Evolutionary conservation across 2,797 vertebrate species (phyloP).

Genomic region (Apogon talboti): DNA sequence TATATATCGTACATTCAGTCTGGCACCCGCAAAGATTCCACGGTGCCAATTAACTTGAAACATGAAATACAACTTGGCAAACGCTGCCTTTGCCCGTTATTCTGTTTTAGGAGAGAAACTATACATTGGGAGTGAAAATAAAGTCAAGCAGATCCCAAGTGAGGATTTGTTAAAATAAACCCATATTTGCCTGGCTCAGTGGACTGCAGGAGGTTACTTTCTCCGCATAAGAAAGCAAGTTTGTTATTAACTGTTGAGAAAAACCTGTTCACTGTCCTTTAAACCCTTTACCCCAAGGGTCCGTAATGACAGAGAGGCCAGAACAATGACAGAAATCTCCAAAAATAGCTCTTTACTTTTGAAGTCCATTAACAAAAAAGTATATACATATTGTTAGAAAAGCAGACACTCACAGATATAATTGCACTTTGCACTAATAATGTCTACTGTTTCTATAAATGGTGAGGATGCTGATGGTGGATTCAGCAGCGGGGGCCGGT

Average conservation of each 20-base stretch:
- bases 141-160: conserved; percentile 34
- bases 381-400: conserved; percentile 79
- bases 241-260: conserved; percentile 26
- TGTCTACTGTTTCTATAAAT: conserved; percentile 46
- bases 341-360: conserved; percentile 79
- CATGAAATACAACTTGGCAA: conserved; percentile 33
- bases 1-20: conserved; percentile 49
- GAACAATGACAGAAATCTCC: conserved; percentile 54
- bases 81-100: not conserved
- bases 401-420: conserved; percentile 78
- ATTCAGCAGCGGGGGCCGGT: conserved; percentile 17
- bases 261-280: conserved; percentile 14
- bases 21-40: conserved; percentile 56
- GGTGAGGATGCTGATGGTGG: conserved; percentile 35
- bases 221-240: not conserved
- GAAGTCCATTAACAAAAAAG: conserved; percentile 66
- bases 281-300: conserved; percentile 15
- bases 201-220: conserved; percentile 24
- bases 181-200: conserved; percentile 16
- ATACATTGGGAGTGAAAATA: conserved; percentile 17
- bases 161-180: conserved; percentile 27
- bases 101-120: conserved; percentile 20
- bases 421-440: conserved; percentile 72
- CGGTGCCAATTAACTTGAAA: conserved; percentile 58
- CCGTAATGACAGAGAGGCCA: conserved; percentile 66